A percentile compares a stretch with the other conserved stretches of the same genome.
Conservation (phyloP, 2,113 vertebrate genomes). For the Sturnira hondurensis region DNA sequence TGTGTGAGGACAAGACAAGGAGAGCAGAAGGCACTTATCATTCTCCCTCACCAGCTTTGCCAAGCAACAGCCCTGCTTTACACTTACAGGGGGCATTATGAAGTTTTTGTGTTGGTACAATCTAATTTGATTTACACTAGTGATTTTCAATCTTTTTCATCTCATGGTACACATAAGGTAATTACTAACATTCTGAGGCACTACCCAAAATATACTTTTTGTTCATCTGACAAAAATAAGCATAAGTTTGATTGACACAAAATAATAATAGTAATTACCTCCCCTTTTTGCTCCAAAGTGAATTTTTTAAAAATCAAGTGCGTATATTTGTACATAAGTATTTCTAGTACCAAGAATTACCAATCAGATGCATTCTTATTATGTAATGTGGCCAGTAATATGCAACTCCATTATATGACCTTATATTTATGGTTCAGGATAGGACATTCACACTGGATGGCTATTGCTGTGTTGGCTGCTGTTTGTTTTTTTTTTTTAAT, state of each 20-base stretch:
- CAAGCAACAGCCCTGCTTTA: neutral
- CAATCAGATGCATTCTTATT: neutral
- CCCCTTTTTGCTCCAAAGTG: neutral
- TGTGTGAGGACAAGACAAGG: neutral
- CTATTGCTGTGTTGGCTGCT: neutral
- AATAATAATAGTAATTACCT: neutral
- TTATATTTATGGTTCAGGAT: neutral
- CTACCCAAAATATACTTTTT: neutral
- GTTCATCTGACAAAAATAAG: neutral
- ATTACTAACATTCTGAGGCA: neutral
- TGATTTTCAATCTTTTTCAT: neutral
- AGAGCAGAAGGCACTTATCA: accelerated
- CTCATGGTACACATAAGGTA: neutral
- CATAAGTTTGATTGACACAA: neutral
- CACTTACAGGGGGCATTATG: neutral
- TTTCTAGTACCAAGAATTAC: neutral
- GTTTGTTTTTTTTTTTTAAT: neutral
- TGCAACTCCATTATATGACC: neutral
- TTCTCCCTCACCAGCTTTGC: neutral
- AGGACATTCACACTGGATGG: neutral
- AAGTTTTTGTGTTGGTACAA: neutral
- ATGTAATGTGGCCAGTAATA: neutral
- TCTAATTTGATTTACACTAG: neutral
- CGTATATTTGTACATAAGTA: neutral
- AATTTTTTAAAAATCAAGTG: neutral